These are phyloP conservation scores for Glyptemys insculpta DNA, from an alignment of 2,797 vertebrate species.

Conservation along the genomic window DNA sequence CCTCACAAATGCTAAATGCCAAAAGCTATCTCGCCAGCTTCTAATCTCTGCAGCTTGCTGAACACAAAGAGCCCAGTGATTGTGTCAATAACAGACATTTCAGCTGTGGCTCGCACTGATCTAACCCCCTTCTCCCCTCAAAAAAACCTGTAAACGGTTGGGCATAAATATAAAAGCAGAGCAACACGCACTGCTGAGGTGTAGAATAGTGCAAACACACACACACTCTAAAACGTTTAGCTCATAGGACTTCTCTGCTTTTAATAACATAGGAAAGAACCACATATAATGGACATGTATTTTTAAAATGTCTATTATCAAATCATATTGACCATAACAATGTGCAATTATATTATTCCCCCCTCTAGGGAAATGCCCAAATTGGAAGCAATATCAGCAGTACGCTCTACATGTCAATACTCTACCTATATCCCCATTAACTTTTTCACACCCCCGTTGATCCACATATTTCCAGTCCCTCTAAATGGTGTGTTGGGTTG, in stretches of 20 bases:
- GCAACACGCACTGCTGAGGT: neutral
- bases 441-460: neutral
- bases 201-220: neutral
- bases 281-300: accelerated
- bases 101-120: conserved; percentile 64
- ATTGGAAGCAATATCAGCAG: neutral
- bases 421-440: neutral
- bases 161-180: conserved; percentile 70
- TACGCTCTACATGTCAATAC: neutral
- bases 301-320: neutral
- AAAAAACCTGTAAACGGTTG: conserved; percentile 59
- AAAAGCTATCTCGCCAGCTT: conserved; percentile 46
- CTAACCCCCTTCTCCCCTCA: neutral
- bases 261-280: neutral
- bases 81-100: conserved; percentile 64
- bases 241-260: neutral
- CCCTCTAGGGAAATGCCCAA: neutral
- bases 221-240: neutral
- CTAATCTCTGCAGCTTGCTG: conserved; percentile 34
- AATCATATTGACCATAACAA: neutral
- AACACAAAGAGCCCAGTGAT: conserved; percentile 64
- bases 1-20: conserved; percentile 41
- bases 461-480: neutral
- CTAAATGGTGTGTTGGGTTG: neutral
- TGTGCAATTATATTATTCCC: neutral